Percentiles rank a stretch among this genome's conserved stretches.
Evolutionary conservation across 2,113 vertebrate species (phyloP).

Genomic region (Cynocephalus volans): DNA sequence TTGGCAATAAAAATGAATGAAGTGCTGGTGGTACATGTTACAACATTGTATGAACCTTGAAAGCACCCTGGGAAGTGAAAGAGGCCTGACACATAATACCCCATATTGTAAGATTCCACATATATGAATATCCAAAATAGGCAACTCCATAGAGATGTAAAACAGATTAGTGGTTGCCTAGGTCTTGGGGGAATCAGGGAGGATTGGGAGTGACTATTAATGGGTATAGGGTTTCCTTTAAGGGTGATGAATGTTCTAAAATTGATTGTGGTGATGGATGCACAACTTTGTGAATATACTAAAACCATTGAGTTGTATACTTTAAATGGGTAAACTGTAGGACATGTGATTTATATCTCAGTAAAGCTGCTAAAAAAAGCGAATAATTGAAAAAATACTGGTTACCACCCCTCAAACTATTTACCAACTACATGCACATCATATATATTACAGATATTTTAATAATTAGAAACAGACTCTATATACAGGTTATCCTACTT

Average conservation of each 20-base stretch:
- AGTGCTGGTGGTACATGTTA: neutral
- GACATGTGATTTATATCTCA: slow-evolving; percentile 54
- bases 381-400: slow-evolving; percentile 8
- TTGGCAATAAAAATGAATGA: slow-evolving; percentile 44
- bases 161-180: neutral
- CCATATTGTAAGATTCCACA: neutral
- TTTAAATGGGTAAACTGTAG: neutral
- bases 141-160: slow-evolving; percentile 41
- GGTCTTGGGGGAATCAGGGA: neutral
- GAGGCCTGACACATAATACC: neutral
- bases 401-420: slow-evolving; percentile 42
- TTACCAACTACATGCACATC: slow-evolving; percentile 43
- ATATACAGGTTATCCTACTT: slow-evolving; percentile 27
- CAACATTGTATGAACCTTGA: neutral
- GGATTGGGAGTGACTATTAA: neutral
- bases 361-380: slow-evolving; percentile 28
- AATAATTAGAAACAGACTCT: slow-evolving; percentile 75
- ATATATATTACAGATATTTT: slow-evolving; percentile 64
- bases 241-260: neutral
- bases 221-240: neutral
- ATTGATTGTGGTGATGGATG: neutral
- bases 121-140: neutral
- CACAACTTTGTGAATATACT: slow-evolving; percentile 11
- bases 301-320: neutral
- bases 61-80: slow-evolving; percentile 8